Evolutionary conservation across 2,113 vertebrate genomes (phyloP), one percentile per base, ranked within the genome.

Genomic region (Sylvia atricapilla): DNA sequence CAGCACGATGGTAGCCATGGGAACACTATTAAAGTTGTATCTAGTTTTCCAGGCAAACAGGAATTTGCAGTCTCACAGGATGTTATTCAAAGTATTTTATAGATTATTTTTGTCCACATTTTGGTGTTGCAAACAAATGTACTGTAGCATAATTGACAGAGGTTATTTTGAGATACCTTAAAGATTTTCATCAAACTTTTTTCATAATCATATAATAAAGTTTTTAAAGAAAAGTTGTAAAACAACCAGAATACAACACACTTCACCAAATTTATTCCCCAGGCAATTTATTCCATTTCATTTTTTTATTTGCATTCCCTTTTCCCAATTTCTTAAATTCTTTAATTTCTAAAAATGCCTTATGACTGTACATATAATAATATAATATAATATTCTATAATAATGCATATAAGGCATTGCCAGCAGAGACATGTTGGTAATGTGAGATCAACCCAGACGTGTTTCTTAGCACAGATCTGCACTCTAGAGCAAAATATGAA

Each of bases 21-120:
- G 91, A 95, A 95, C 77, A 19, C 63, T 87, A 67, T 72, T 97
- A 89, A 95, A 86, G 58, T 84, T 90, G 35, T 43, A 82, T 63
- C 69, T 81, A 70, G 53, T 93, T 96, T 91, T 53, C 39, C 67
- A 88, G 53, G 46, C 58, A 56, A 87, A 56, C 37, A 90, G 52
- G 24, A 82, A 31, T 96, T 96, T 53, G 53, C 19, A 95, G 8
- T 84, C 79, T 55, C 83, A 76, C 23, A 89, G 58, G 66, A 86
- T 60, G 39, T 33, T 77, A 11, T 59, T 80, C 37, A 50, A 79
- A 89, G 41, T 68, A 88, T 89, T 96, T 81, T 77, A 85, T 52
- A 78, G 64, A 77, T 46, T 62, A 76, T 82, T 94, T 88, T 80
- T 37, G 35, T 58, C 78, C 20, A 56, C 30, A 69, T 74, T 66